A percentile compares a stretch with the other conserved stretches of the same genome.
Evolutionary conservation across 30 jellyfish, hydroid and myxozoan genomes (phyloP).

Genomic region (Rhopilema esculentum): DNA sequence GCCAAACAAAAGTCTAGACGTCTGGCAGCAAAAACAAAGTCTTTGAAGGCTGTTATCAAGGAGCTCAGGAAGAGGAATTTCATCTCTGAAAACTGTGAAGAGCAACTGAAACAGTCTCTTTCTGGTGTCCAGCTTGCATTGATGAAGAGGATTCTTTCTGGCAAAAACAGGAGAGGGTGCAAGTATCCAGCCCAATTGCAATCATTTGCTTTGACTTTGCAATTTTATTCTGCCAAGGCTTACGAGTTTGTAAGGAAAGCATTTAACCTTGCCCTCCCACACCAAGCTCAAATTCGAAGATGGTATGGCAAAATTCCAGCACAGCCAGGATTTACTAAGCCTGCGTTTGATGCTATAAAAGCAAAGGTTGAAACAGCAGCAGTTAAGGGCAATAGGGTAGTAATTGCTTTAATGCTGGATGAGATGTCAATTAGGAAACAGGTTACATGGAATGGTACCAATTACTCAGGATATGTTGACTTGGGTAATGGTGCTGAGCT

Average conservation of each 20-base stretch:
- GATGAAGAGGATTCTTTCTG: conserved; percentile 18
- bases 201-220: too few relatives aligned
- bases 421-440: conserved; percentile 52
- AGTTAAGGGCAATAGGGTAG: neutral
- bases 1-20: conserved; percentile 6
- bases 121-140: conserved; percentile 34
- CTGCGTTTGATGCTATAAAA: conserved; percentile 41
- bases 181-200: conserved; percentile 22
- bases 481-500: conserved; percentile 54
- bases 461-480: conserved; percentile 51
- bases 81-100: too few relatives aligned
- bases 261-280: conserved; percentile 43
- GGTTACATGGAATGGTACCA: conserved; percentile 56
- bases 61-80: too few relatives aligned
- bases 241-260: conserved; percentile 52
- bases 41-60: too few relatives aligned
- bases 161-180: conserved; percentile 48
- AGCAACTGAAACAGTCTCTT: conserved; percentile 25
- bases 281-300: conserved; percentile 48
- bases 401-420: too few relatives aligned
- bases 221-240: conserved; percentile 65
- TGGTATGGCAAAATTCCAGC: conserved; percentile 66
- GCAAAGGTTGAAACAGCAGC: conserved; percentile 25
- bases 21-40: neutral
- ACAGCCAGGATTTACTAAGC: conserved; percentile 70